Evolutionary conservation across 1,140 invertebrate genomes (phyloP).

Genomic region (Heterodera schachtii): DNA sequence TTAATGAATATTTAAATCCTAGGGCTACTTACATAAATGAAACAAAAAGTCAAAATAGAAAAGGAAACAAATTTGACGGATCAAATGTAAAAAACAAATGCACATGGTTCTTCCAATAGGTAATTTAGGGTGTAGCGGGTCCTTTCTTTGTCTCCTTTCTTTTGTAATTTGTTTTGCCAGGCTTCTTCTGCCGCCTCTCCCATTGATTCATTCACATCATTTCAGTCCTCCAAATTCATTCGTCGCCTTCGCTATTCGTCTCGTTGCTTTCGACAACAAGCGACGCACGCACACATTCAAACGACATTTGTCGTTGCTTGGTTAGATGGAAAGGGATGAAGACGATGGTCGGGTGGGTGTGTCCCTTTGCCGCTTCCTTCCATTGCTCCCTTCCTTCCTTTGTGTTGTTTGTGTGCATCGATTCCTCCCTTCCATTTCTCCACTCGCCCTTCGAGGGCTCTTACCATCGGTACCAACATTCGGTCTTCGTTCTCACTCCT

Average conservation of each 20-base stretch:
- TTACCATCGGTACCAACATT: not conserved
- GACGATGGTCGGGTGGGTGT: not conserved
- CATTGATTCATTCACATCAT: not conserved
- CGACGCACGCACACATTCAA: slow-evolving; percentile 4
- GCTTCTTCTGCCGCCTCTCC: not conserved
- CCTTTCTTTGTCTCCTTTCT: not conserved
- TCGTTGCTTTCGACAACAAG: not conserved
- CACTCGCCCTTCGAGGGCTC: not conserved
- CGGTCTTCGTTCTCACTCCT: not conserved
- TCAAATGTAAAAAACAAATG: too few relatives aligned
- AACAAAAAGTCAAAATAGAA: too few relatives aligned
- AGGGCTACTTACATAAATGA: too few relatives aligned
- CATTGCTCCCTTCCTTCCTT: not conserved
- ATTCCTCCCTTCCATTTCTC: not conserved
- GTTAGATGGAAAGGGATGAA: not conserved
- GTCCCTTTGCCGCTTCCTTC: not conserved
- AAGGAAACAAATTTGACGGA: too few relatives aligned
- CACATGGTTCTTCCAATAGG: too few relatives aligned
- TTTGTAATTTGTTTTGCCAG: not conserved
- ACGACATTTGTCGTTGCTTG: slow-evolving; percentile 5
- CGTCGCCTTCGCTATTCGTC: not conserved
- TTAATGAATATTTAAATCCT: too few relatives aligned
- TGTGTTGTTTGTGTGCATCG: slow-evolving; percentile 1
- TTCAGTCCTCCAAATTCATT: not conserved
- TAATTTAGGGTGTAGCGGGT: not conserved